phyloP scores from a whole-genome alignment of 2,113 vertebrate genomes.

The Notarius lentiginosus region DNA sequence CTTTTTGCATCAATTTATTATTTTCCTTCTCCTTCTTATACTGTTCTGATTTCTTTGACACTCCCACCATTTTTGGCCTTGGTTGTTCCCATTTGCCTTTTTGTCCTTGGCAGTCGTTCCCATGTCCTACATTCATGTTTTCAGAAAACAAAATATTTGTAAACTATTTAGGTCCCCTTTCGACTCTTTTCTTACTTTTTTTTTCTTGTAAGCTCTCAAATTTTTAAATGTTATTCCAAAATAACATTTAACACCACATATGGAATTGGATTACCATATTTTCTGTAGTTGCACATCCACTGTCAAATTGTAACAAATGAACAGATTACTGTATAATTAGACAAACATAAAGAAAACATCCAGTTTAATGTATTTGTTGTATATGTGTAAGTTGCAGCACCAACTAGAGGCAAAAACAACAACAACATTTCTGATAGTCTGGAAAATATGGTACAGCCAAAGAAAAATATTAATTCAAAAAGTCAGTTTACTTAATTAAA shows the following conservation, averaged over 20 bases:
- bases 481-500: not conserved
- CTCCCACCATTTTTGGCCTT: slow-evolving; percentile 38
- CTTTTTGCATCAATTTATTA: slow-evolving; percentile 40
- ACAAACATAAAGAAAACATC: not conserved
- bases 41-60: slow-evolving; percentile 38
- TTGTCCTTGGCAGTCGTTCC: not conserved
- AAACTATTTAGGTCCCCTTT: not conserved
- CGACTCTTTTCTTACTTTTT: not conserved
- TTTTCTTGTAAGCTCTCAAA: not conserved
- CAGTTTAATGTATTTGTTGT: not conserved
- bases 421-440: not conserved
- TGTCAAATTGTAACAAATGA: not conserved
- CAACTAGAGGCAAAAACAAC: not conserved
- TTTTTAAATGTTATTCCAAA: not conserved
- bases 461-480: not conserved
- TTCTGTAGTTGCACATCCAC: not conserved
- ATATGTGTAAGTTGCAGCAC: not conserved
- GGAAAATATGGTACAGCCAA: not conserved
- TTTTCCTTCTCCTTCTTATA: slow-evolving; percentile 31
- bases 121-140: not conserved
- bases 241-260: not conserved
- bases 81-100: slow-evolving; percentile 39
- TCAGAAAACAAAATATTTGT: too few relatives aligned
- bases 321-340: not conserved
- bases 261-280: not conserved